A percentile compares a stretch with the other conserved stretches of the same genome.
These are phyloP conservation scores for Caracal caracal DNA, from an alignment of 2,113 vertebrate species.

Conservation along the genomic window DNA sequence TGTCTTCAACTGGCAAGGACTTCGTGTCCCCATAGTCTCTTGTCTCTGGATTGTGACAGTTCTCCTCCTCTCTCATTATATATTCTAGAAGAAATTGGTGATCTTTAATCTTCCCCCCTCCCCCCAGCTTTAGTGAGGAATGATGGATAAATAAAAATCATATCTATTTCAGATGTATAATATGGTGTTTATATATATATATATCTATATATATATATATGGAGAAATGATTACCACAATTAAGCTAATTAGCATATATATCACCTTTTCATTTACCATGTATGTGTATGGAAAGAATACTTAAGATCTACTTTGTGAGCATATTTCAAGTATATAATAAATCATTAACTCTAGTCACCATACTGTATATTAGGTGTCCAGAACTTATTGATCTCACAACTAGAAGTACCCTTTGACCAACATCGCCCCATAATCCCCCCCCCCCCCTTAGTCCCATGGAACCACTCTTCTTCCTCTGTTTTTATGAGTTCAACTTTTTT, in stretches of 20 bases:
- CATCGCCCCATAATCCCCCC: neutral
- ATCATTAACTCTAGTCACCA: neutral
- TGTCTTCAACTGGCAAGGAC: neutral
- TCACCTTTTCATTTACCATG: neutral
- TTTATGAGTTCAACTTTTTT: neutral
- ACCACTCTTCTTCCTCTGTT: neutral
- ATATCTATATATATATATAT: too few species aligned
- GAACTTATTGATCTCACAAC: neutral
- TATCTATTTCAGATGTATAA: neutral
- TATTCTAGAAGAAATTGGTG: neutral
- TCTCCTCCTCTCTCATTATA: neutral
- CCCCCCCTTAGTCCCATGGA: fast-evolving
- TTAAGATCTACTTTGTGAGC: neutral
- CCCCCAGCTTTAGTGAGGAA: neutral
- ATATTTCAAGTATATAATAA: neutral
- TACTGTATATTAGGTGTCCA: neutral
- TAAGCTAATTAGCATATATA: neutral
- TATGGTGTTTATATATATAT: neutral
- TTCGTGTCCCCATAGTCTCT: too few species aligned
- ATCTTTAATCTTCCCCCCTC: neutral
- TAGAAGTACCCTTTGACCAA: neutral
- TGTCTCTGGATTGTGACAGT: neutral
- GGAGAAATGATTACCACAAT: neutral
- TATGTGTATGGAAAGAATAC: neutral
- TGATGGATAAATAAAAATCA: neutral